A percentile compares a stretch with the other conserved stretches of the same genome.
Conservation (phyloP, 2,888 invertebrate species). For the Sarcophaga variegata region DNA sequence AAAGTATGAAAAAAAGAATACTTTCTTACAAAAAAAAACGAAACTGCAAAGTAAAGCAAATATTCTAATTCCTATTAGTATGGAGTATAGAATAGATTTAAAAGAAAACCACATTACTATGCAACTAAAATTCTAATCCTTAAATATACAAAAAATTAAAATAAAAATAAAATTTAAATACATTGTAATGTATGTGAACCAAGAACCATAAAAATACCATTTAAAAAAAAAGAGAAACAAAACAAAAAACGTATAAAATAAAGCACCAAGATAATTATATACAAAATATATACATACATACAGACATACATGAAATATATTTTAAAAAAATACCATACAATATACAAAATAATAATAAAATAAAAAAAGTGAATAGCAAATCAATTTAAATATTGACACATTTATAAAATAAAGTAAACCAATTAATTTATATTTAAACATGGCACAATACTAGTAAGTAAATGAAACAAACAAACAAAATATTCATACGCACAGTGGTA, state of each 20-base stretch:
- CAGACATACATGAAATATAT: slow-evolving; percentile 1
- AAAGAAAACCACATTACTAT: slow-evolving; percentile 1
- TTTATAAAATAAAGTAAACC: background rate
- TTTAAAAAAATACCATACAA: slow-evolving; percentile 2
- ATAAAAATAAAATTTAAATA: slow-evolving; percentile 16
- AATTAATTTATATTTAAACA: slow-evolving; percentile 22
- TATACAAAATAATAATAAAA: background rate
- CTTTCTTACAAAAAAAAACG: slow-evolving; percentile 22
- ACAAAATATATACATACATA: slow-evolving; percentile 38
- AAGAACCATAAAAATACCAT: slow-evolving; percentile 20
- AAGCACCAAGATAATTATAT: slow-evolving; percentile 58
- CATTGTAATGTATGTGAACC: slow-evolving; percentile 32
- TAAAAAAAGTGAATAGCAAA: background rate
- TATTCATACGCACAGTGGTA: slow-evolving; percentile 5
- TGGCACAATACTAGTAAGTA: slow-evolving; percentile 41
- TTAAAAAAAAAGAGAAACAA: slow-evolving; percentile 1
- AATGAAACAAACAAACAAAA: slow-evolving; percentile 20
- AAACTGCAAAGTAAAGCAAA: slow-evolving; percentile 38
- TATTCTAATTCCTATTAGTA: slow-evolving; percentile 36
- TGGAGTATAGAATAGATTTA: background rate
- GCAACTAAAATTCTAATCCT: slow-evolving; percentile 24
- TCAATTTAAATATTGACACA: slow-evolving; percentile 13
- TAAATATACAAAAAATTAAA: background rate
- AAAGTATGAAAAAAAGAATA: slow-evolving; percentile 1
- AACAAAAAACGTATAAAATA: background rate